Conservation (phyloP, 2,888 invertebrate genomes). For the Mayetiola destructor region DNA sequence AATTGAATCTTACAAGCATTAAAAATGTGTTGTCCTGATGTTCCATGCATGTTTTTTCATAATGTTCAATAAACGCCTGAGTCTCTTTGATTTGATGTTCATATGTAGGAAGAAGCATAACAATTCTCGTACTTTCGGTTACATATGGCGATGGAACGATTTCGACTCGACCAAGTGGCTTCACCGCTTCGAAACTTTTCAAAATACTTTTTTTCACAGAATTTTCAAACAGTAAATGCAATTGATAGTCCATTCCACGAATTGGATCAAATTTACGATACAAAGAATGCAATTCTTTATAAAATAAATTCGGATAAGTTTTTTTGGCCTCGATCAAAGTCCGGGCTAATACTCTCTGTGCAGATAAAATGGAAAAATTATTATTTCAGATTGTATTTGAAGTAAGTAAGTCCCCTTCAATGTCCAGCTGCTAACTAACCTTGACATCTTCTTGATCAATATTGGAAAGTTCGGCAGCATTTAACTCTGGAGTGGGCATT, state of each 20-base stretch:
- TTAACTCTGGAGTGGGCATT: slow-evolving; percentile 64
- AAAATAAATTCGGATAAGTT: slow-evolving; percentile 40
- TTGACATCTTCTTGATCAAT: slow-evolving; percentile 55
- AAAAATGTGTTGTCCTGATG: slow-evolving; percentile 66
- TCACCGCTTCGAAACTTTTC: slow-evolving; percentile 58
- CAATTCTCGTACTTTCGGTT: slow-evolving; percentile 76
- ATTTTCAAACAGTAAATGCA: slow-evolving; percentile 51
- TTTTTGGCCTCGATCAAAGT: slow-evolving; percentile 38
- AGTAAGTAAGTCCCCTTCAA: neutral
- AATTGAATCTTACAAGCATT: slow-evolving; percentile 42
- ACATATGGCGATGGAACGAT: slow-evolving; percentile 88
- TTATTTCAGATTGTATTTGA: neutral
- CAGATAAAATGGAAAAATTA: slow-evolving; percentile 17
- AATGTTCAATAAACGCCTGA: slow-evolving; percentile 53
- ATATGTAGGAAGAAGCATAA: slow-evolving; percentile 57
- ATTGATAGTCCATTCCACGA: slow-evolving; percentile 69
- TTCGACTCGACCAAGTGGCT: slow-evolving; percentile 76
- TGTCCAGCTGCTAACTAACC: slow-evolving; percentile 28
- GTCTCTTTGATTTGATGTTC: slow-evolving; percentile 42
- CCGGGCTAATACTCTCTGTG: slow-evolving; percentile 39
- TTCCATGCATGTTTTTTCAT: slow-evolving; percentile 55
- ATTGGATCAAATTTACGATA: slow-evolving; percentile 68
- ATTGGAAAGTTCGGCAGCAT: slow-evolving; percentile 46
- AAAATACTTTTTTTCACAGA: slow-evolving; percentile 37
- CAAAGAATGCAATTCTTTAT: slow-evolving; percentile 47